Base-by-base conservation (phyloP, 2,888 invertebrate species). In the Aspidapion aeneum region DNA sequence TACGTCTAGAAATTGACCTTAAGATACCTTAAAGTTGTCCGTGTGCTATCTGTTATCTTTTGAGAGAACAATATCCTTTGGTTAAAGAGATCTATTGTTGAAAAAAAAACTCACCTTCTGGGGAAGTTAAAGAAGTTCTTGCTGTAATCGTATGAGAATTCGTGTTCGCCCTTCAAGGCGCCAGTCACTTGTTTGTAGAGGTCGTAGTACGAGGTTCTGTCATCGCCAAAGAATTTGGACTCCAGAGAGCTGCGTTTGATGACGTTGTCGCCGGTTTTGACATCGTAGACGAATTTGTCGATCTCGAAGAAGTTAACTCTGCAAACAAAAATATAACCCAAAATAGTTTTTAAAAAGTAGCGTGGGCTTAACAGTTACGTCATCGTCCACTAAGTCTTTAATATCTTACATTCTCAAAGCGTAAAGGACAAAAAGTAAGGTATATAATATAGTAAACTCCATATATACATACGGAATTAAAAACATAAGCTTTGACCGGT, bases 41-140 rank as follows among this genome's bases (percentile, higher is more conserved):
- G n/a, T n/a, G n/a, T n/a, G n/a, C n/a, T n/a, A n/a, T n/a, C n/a
- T n/a, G n/a, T n/a, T n/a, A n/a, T n/a, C n/a, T n/a, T n/a, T n/a
- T n/a, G n/a, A n/a, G n/a, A n/a, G n/a, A n/a, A n/a, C n/a, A n/a
- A n/a, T n/a, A n/a, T n/a, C n/a, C n/a, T n/a, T n/a, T n/a, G n/a
- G n/a, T n/a, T n/a, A n/a, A n/a, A n/a, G n/a, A n/a, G n/a, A n/a
- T n/a, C n/a, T n/a, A n/a, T n/a, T n/a, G n/a, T n/a, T n/a, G n/a
- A n/a, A n/a, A n/a, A n/a, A n/a, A n/a, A n/a, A n/a, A n/a, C 58
- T 66, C 67, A 74, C 73, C 90, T 87, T 21, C 85, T 82, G 1
- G 92, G 91, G 83, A 88, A 89, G 58, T 88, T 87, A 66, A 86
- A 88, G 73, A 87, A 81, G 69, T 81, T 83, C 78, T 84, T 84